Base-by-base conservation (phyloP, 2,888 invertebrate species). In the Meteorus colon region DNA sequence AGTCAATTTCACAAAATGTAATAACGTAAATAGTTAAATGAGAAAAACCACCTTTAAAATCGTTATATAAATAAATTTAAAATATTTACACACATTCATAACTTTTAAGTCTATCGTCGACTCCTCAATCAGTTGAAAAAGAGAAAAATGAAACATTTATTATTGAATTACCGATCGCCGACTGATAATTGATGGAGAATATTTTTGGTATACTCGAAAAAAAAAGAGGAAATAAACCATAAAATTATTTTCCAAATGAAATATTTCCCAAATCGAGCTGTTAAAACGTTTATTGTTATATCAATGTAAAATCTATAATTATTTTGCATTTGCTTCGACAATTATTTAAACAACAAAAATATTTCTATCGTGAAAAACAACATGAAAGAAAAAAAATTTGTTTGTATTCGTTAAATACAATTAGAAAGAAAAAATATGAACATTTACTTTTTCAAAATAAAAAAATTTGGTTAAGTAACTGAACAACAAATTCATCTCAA, bases 51-150 rank as follows among this genome's bases (percentile, higher is more conserved):
- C 78, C 77, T 78, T 60, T 59, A 67, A 31, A 63, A 16, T 59
- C 19, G 31, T 69, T 27, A 62, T 27, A 29, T 34, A 70, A 31
- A 55, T 24, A 19, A 55, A 55, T 59, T 77, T 78, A 77, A 63
- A 79, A 81, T 81, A 24, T 34, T 34, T 34, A 6, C 34, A 34
- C 8, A 76, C 79, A 82, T 82, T 74, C 76, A 76, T 77, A 73
- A 71, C 74, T 79, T 81, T 80, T 79, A 85, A 86, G 89, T 89
- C 89, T 89, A 89, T 89, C 89, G 89, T 85, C 89, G 89, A 89
- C 89, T 89, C 89, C 84, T 86, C 89, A 87, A 89, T 85, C 86
- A 89, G 88, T 86, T 81, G 77, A 78, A 51, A 84, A 82, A 74
- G 79, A 83, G 82, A 14, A 4, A n/a, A n/a, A 48, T n/a, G 14